Evolutionary conservation across 2,113 vertebrate genomes (phyloP).

Genomic region (Oreotrochilus melanogaster): DNA sequence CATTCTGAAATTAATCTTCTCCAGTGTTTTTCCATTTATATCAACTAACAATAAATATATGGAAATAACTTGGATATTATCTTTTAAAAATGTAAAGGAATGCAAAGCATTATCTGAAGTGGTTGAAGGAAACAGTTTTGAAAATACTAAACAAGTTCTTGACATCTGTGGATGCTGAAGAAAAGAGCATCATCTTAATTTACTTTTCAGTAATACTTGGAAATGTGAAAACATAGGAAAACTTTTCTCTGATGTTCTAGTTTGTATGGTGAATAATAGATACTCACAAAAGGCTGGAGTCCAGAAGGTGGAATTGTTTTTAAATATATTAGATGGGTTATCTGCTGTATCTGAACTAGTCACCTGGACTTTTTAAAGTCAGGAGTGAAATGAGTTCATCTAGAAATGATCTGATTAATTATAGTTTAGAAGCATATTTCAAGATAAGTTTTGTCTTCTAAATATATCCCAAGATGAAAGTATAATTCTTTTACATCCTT

Average conservation of each 20-base stretch:
- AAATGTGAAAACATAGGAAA: not conserved
- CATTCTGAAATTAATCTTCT: slow-evolving; percentile 12
- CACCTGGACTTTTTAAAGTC: not conserved
- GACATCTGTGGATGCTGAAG: not conserved
- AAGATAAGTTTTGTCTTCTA: not conserved
- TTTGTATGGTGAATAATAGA: not conserved
- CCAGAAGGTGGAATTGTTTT: not conserved
- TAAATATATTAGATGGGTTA: not conserved
- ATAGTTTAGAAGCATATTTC: not conserved
- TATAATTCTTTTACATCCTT: not conserved
- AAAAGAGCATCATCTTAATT: not conserved
- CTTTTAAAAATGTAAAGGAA: slow-evolving; percentile 1
- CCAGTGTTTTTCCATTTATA: not conserved
- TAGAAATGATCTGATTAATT: not conserved
- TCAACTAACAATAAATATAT: slow-evolving; percentile 12
- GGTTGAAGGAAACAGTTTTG: not conserved
- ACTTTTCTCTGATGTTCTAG: not conserved
- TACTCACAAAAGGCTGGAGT: not conserved
- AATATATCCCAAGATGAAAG: not conserved
- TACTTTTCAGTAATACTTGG: not conserved
- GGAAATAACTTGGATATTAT: slow-evolving; percentile 5
- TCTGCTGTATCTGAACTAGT: not conserved
- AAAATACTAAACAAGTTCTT: not conserved
- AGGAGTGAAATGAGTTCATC: not conserved
- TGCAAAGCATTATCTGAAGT: not conserved